Conservation (phyloP, 2,888 invertebrate genomes). For the Orchesella flavescens region DNA sequence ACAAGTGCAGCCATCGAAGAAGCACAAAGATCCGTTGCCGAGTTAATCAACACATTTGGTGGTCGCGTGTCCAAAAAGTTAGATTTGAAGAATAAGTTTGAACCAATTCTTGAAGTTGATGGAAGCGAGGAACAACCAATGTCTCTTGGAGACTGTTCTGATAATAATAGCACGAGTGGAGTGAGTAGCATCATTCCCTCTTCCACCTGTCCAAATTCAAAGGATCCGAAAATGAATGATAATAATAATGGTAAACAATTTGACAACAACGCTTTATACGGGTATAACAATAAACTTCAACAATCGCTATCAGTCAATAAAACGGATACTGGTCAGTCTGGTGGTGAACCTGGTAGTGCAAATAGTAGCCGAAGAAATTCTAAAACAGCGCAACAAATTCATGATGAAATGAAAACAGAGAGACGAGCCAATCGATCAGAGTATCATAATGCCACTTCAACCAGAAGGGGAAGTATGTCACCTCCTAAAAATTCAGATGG, state of each 20-base stretch:
- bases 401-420: slow-evolving; percentile 46
- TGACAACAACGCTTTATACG: slow-evolving; percentile 9
- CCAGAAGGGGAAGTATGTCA: slow-evolving; percentile 51
- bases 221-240: slow-evolving; percentile 22
- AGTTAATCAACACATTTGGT: slow-evolving; percentile 68
- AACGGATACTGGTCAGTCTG: slow-evolving; percentile 50
- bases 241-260: slow-evolving; percentile 23
- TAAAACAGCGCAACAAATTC: slow-evolving; percentile 54
- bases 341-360: slow-evolving; percentile 35
- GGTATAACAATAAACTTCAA: background rate
- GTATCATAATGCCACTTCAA: background rate
- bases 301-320: slow-evolving; percentile 12
- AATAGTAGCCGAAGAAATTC: slow-evolving; percentile 58
- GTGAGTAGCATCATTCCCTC: slow-evolving; percentile 59
- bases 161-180: slow-evolving; percentile 65
- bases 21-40: slow-evolving; percentile 67
- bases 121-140: slow-evolving; percentile 63
- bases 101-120: slow-evolving; percentile 68
- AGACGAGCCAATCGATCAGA: slow-evolving; percentile 1
- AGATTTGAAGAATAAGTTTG: slow-evolving; percentile 68
- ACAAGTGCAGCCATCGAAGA: slow-evolving; percentile 50
- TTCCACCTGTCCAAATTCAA: background rate
- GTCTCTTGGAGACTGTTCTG: slow-evolving; percentile 66
- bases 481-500: slow-evolving; percentile 59
- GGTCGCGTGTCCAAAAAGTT: slow-evolving; percentile 66